These are phyloP conservation scores for Rhinella marina DNA, from an alignment of 2,797 vertebrate species.

Conservation along the genomic window DNA sequence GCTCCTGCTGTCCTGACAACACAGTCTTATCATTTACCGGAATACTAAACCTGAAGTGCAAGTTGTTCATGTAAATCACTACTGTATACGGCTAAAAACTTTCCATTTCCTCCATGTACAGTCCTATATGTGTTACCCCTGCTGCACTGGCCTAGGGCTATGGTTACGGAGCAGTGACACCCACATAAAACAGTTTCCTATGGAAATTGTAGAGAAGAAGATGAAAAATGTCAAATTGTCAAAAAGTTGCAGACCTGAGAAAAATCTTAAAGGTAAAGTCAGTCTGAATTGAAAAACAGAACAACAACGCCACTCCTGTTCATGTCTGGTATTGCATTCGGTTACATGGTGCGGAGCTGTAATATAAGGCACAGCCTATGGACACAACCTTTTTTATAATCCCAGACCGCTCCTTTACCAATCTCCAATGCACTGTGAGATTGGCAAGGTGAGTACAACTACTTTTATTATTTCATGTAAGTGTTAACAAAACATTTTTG, in stretches of 20 bases:
- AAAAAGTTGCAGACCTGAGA: background rate
- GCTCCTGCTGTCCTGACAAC: background rate
- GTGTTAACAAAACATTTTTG: too few species aligned
- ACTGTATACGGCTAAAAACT: background rate
- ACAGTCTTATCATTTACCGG: background rate
- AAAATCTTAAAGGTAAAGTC: background rate
- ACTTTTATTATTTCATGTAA: too few species aligned
- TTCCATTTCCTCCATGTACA: background rate
- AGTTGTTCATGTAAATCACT: background rate
- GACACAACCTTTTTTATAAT: too few species aligned
- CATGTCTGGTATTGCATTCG: too few species aligned
- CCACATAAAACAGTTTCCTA: background rate
- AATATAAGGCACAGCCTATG: too few species aligned
- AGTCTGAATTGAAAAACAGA: background rate
- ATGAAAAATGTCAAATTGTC: background rate
- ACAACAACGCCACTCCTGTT: too few species aligned
- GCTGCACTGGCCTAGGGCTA: background rate
- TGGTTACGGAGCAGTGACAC: background rate
- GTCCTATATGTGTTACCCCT: background rate
- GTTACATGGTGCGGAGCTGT: too few species aligned
- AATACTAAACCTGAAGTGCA: background rate
- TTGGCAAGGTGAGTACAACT: too few species aligned
- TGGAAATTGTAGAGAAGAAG: background rate
- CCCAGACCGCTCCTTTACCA: too few species aligned
- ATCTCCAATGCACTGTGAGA: too few species aligned